These are phyloP conservation scores for Athalia rosae DNA, from an alignment of 2,888 invertebrate species.

Conservation along the genomic window DNA sequence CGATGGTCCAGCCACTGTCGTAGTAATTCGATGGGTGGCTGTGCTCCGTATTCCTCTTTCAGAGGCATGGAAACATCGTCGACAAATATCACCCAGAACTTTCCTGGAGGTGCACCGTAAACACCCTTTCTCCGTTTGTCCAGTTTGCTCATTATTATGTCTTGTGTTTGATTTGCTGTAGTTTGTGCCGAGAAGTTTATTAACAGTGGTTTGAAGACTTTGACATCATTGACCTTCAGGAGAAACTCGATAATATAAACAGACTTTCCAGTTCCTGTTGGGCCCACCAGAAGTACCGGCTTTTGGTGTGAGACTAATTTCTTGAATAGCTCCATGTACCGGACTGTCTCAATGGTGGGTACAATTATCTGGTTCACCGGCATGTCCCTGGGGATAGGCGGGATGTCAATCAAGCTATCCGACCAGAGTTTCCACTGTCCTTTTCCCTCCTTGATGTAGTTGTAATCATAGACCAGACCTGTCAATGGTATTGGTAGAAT, in stretches of 20 bases:
- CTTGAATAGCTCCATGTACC: conserved; percentile 87
- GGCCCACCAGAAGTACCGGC: conserved; percentile 90
- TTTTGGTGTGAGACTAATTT: conserved; percentile 88
- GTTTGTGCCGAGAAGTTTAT: conserved; percentile 97
- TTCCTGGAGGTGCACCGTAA: conserved; percentile 66
- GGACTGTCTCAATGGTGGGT: conserved; percentile 91
- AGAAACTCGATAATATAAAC: conserved; percentile 91
- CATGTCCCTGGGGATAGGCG: conserved; percentile 89
- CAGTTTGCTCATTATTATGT: conserved; percentile 95
- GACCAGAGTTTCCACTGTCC: conserved; percentile 95
- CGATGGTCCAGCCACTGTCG: conserved; percentile 93
- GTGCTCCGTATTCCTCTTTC: conserved; percentile 92
- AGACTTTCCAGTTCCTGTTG: conserved; percentile 96
- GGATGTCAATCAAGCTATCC: conserved; percentile 84
- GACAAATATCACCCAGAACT: conserved; percentile 89
- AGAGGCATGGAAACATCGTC: conserved; percentile 97
- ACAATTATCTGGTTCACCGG: conserved; percentile 96
- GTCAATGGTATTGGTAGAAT: conserved; percentile 87
- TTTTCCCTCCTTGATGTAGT: conserved; percentile 91
- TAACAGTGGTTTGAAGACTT: conserved; percentile 87
- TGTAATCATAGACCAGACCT: conserved; percentile 91
- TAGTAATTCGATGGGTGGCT: conserved; percentile 94
- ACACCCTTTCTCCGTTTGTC: conserved; percentile 91
- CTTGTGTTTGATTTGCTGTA: conserved; percentile 94
- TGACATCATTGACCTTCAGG: conserved; percentile 85